Percentiles rank a stretch among this genome's conserved stretches.
These are phyloP conservation scores for Corythucha ciliata DNA, from an alignment of 2,888 invertebrate genomes.

Conservation along the genomic window DNA sequence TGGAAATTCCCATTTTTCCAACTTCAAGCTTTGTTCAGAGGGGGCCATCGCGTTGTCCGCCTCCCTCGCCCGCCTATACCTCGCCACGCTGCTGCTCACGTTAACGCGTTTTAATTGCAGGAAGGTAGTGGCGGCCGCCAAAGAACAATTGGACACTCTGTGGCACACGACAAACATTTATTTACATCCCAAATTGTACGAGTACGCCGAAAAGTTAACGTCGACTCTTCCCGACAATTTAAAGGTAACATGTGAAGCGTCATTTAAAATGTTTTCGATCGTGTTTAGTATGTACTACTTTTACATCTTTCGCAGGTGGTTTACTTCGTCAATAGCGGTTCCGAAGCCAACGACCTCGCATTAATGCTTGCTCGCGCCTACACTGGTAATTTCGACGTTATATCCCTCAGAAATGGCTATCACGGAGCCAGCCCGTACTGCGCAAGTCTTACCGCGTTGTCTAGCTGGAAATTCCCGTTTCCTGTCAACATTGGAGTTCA, in stretches of 20 bases:
- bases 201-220: conserved; percentile 75
- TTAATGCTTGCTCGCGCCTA: conserved; percentile 72
- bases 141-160: conserved; percentile 66
- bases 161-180: conserved; percentile 94
- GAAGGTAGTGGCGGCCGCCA: conserved; percentile 69
- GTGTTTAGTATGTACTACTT: neutral
- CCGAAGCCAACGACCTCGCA: conserved; percentile 95
- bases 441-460: conserved; percentile 70
- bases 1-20: too few relatives aligned
- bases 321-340: conserved; percentile 92
- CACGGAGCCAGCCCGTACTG: conserved; percentile 84
- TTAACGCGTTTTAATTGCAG: too few relatives aligned
- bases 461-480: conserved; percentile 67
- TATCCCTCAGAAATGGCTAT: conserved; percentile 81
- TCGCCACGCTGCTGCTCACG: too few relatives aligned
- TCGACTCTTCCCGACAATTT: conserved; percentile 75
- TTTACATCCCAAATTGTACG: conserved; percentile 78
- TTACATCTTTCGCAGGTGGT: conserved; percentile 53
- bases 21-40: too few relatives aligned
- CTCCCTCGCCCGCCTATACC: too few relatives aligned
- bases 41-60: too few relatives aligned
- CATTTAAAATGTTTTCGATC: neutral
- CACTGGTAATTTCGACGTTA: conserved; percentile 73
- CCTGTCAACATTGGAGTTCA: conserved; percentile 64
- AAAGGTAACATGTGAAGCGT: conserved; percentile 54